Evolutionary conservation across 2,797 vertebrate species (phyloP).

Genomic region (Hafferia zeledoni): DNA sequence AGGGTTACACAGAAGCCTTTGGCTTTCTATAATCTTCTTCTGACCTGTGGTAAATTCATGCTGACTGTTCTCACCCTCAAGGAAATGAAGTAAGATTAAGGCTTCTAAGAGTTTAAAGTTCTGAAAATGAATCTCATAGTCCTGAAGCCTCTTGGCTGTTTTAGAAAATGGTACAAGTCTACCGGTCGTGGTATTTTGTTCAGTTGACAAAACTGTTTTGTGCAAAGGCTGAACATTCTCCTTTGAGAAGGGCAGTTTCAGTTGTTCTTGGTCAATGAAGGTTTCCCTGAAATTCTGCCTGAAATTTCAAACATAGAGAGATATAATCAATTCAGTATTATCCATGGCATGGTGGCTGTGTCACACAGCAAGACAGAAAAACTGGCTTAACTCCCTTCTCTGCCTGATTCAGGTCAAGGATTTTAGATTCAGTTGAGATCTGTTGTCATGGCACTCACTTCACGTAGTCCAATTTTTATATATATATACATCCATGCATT

Average conservation of each 20-base stretch:
- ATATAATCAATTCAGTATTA: not conserved
- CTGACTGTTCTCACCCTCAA: constrained; percentile 32
- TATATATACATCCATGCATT: not conserved
- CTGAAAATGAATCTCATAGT: not conserved
- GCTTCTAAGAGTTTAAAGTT: constrained; percentile 5
- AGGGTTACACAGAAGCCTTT: not conserved
- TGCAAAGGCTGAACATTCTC: constrained; percentile 1
- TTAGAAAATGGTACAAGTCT: not conserved
- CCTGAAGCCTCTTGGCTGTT: not conserved
- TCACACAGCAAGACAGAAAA: not conserved
- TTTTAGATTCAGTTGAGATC: not conserved
- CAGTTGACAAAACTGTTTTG: not conserved
- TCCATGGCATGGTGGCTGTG: not conserved
- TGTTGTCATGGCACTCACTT: not conserved
- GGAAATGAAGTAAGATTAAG: constrained; percentile 32
- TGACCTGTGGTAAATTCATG: constrained; percentile 39
- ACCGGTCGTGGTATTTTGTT: not conserved
- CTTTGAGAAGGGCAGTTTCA: not conserved
- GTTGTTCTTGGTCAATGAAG: not conserved
- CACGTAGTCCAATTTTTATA: not conserved
- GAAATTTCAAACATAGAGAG: not conserved
- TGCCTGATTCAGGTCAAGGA: not conserved
- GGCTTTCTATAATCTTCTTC: constrained; percentile 27
- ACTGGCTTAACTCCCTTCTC: not conserved
- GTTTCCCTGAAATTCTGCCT: not conserved